Conservation (phyloP, 2,113 vertebrate genomes). For the Myrmecophaga tridactyla region DNA sequence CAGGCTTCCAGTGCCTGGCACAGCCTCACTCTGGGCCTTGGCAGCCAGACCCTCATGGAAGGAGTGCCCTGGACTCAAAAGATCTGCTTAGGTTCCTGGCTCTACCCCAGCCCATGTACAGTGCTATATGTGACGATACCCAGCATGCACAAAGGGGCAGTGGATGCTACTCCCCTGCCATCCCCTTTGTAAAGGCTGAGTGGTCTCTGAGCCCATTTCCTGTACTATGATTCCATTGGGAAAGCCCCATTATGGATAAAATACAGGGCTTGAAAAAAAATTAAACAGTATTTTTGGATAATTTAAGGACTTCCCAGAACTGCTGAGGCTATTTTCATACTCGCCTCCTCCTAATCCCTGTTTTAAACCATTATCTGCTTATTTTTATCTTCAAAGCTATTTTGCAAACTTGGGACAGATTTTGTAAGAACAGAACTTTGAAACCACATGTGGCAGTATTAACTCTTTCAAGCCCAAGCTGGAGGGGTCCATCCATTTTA, state of each 20-base stretch:
- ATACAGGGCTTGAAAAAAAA: neutral
- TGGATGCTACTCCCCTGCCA: neutral
- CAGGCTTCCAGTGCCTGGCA: neutral
- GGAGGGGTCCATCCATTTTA: neutral
- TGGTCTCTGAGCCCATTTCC: neutral
- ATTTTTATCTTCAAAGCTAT: neutral
- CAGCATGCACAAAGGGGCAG: too few relatives aligned
- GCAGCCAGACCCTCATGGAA: neutral
- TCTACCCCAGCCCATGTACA: too few relatives aligned
- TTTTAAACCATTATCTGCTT: neutral
- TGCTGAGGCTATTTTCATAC: rapidly evolving
- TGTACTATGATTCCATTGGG: neutral
- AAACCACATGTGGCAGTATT: too few relatives aligned
- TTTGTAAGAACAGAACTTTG: neutral
- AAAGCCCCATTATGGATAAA: neutral
- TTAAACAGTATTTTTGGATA: neutral
- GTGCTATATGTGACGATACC: rapidly evolving
- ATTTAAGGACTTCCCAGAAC: neutral
- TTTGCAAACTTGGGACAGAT: neutral
- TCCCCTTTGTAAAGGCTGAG: too few relatives aligned
- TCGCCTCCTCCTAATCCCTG: neutral
- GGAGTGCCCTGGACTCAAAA: rapidly evolving
- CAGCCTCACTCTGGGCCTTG: neutral
- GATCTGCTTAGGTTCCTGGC: neutral
- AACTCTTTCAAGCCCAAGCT: neutral